phyloP scores from a whole-genome alignment of 2,113 vertebrate genomes.

The Anser cygnoides region DNA sequence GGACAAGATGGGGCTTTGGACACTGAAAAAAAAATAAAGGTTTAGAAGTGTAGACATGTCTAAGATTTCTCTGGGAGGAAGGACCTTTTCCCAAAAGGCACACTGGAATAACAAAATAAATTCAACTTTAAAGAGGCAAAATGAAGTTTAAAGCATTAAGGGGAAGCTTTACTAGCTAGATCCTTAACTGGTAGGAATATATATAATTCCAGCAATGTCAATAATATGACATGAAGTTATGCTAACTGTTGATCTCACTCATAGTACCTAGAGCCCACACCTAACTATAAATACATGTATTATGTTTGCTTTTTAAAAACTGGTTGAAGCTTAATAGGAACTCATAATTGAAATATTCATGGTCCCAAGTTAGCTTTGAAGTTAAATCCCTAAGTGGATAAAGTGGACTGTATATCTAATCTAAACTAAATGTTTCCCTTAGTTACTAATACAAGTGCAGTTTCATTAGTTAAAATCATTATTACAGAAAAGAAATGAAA shows the following conservation, averaged over 20 bases:
- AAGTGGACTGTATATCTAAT: conserved; percentile 62
- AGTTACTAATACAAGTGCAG: conserved; percentile 49
- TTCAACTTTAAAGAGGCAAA: background rate
- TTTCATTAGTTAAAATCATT: conserved; percentile 43
- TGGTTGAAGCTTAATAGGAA: conserved; percentile 55
- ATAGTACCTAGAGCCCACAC: conserved; percentile 44
- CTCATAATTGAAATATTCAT: conserved; percentile 54
- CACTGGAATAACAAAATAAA: background rate
- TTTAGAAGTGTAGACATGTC: background rate
- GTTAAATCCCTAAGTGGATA: conserved; percentile 38
- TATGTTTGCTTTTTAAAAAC: conserved; percentile 47
- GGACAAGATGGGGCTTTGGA: background rate
- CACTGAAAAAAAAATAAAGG: background rate
- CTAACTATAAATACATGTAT: conserved; percentile 56
- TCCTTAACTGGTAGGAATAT: background rate
- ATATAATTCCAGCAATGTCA: background rate
- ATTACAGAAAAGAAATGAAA: conserved; percentile 9
- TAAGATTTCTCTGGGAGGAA: background rate
- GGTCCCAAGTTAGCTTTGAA: conserved; percentile 49
- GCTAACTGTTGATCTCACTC: conserved; percentile 40
- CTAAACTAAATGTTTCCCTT: conserved; percentile 67
- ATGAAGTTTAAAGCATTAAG: background rate
- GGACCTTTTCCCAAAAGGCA: background rate
- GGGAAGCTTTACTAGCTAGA: background rate
- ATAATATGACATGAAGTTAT: conserved; percentile 12